Evolutionary conservation across 1,140 invertebrate species (phyloP).

Genomic region (Globodera rostochiensis): DNA sequence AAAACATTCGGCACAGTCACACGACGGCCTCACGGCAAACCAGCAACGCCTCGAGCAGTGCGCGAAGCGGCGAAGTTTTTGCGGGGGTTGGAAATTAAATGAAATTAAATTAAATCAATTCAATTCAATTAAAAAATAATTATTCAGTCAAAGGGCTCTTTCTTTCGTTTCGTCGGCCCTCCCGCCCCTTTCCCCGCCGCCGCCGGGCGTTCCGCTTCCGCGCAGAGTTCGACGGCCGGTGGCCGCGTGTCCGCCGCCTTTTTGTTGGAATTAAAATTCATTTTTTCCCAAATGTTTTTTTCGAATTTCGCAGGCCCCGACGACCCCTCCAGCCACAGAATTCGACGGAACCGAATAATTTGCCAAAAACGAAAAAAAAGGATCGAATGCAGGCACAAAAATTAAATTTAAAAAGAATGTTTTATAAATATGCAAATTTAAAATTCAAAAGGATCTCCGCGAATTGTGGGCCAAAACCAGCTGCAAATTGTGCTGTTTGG

Average conservation of each 20-base stretch:
- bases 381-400: conserved; percentile 25
- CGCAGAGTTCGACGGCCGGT: neutral
- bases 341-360: neutral
- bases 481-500: conserved; percentile 23
- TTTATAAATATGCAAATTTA: neutral
- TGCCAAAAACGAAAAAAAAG: neutral
- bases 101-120: neutral
- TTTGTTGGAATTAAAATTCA: neutral
- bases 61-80: neutral
- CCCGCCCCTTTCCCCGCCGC: conserved; percentile 12
- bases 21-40: neutral
- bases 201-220: neutral
- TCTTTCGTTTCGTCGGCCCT: conserved; percentile 1
- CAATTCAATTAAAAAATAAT: neutral
- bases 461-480: conserved; percentile 6
- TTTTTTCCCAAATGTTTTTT: neutral
- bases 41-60: conserved; percentile 2
- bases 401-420: neutral
- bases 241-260: neutral
- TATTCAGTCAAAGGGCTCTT: conserved; percentile 3
- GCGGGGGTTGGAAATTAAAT: neutral
- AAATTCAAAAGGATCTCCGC: conserved; percentile 10
- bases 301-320: neutral
- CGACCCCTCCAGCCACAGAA: neutral
- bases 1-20: conserved; percentile 3